Evolutionary conservation across 1,140 invertebrate species (phyloP).

Genomic region (Drepana arcuata): DNA sequence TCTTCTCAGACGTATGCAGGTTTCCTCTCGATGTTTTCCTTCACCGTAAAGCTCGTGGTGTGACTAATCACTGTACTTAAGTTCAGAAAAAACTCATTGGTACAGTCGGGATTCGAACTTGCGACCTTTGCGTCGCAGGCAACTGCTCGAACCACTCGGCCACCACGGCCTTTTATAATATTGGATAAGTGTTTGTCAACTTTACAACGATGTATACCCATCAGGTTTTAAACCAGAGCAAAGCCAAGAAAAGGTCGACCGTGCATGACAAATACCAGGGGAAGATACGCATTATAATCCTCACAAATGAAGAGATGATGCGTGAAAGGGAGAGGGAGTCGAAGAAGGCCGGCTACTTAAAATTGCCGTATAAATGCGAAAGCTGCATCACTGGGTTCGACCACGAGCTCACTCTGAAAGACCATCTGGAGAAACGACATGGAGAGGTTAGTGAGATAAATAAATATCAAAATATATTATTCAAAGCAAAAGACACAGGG

Average conservation of each 20-base stretch:
- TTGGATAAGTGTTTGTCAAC: not conserved
- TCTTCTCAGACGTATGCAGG: too few relatives aligned
- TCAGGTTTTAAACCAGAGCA: not conserved
- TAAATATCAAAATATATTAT: too few relatives aligned
- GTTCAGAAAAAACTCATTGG: too few relatives aligned
- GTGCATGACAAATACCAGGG: constrained; percentile 24
- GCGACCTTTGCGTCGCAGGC: too few relatives aligned
- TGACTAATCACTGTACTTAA: too few relatives aligned
- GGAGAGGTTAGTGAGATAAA: constrained; percentile 30
- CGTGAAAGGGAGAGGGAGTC: constrained; percentile 29
- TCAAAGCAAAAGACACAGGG: too few relatives aligned
- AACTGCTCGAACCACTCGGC: too few relatives aligned
- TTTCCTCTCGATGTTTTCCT: too few relatives aligned
- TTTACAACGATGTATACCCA: not conserved
- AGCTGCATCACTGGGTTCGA: constrained; percentile 40
- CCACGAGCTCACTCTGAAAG: constrained; percentile 25
- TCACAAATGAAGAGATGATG: constrained; percentile 33
- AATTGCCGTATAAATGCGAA: constrained; percentile 39
- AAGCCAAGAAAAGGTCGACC: not conserved
- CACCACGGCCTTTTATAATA: too few relatives aligned
- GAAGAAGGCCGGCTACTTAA: constrained; percentile 25
- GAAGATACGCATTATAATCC: constrained; percentile 23
- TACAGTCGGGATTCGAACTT: too few relatives aligned
- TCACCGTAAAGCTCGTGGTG: too few relatives aligned
- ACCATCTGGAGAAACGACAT: constrained; percentile 41